phyloP scores from a whole-genome alignment of 2,888 invertebrate genomes.

The Campoplex capitator region DNA sequence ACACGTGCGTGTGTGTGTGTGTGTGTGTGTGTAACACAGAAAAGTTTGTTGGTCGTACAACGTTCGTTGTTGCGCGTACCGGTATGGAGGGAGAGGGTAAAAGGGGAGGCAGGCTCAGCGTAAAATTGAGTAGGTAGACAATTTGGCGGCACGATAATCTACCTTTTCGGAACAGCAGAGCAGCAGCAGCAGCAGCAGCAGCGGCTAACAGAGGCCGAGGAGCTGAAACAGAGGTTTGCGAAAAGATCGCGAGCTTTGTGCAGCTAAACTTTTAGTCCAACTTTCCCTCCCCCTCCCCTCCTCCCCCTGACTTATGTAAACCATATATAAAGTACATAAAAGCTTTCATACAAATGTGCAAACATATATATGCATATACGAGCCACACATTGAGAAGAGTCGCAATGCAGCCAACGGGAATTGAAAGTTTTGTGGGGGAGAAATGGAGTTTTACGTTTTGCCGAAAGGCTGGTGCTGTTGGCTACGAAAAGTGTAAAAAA shows the following conservation, averaged over 20 bases:
- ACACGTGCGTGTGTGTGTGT: not conserved
- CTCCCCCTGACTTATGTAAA: slow-evolving; percentile 3
- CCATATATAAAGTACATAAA: slow-evolving; percentile 15
- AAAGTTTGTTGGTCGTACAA: slow-evolving; percentile 58
- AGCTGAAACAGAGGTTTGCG: not conserved
- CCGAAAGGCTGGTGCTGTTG: not conserved
- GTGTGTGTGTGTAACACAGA: slow-evolving; percentile 15
- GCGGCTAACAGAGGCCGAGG: not conserved
- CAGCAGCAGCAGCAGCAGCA: too few relatives aligned
- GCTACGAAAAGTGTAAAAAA: too few relatives aligned
- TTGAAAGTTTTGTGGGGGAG: slow-evolving; percentile 60
- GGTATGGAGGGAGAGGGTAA: not conserved
- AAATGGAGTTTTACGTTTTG: slow-evolving; percentile 65
- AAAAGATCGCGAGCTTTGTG: slow-evolving; percentile 50
- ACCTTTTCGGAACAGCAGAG: not conserved
- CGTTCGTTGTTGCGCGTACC: slow-evolving; percentile 24
- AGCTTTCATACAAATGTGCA: too few relatives aligned
- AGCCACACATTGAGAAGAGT: slow-evolving; percentile 52
- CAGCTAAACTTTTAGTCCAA: slow-evolving; percentile 58
- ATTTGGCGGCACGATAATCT: slow-evolving; percentile 66
- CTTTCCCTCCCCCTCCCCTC: not conserved
- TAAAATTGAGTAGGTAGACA: slow-evolving; percentile 66
- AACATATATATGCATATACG: not conserved
- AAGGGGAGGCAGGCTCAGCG: slow-evolving; percentile 34
- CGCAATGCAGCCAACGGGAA: slow-evolving; percentile 74